Percentiles rank a stretch among this genome's conserved stretches.
Evolutionary conservation across 2,888 invertebrate species (phyloP).

Genomic region (Epinotia nisella): DNA sequence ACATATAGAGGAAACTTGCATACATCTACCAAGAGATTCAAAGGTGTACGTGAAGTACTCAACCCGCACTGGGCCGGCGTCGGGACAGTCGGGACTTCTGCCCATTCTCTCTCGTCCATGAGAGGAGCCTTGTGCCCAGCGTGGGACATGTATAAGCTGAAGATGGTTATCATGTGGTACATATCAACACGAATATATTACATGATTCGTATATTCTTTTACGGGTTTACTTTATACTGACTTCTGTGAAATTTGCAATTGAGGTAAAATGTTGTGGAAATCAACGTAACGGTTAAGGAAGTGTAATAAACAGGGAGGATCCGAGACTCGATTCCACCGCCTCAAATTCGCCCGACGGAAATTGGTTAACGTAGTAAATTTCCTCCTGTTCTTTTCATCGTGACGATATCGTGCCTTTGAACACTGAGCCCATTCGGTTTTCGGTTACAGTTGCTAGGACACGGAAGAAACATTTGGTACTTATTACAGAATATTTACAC

Average conservation of each 20-base stretch:
- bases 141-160: no score
- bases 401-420: neutral
- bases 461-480: no score
- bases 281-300: neutral
- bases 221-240: neutral
- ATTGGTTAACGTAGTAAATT: constrained; percentile 11
- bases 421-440: neutral
- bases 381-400: neutral
- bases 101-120: no score
- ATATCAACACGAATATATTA: no score
- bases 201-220: neutral
- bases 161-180: no score
- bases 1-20: no score
- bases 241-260: neutral
- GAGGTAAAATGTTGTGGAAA: neutral
- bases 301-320: neutral
- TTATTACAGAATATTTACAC: no score
- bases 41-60: no score
- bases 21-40: no score
- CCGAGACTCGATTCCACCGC: neutral
- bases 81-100: no score
- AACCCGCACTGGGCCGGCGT: no score
- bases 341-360: neutral
- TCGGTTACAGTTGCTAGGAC: neutral
- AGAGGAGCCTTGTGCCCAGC: no score